These are phyloP conservation scores for Sebastiscus tertius DNA, from an alignment of 2,797 vertebrate genomes.

Conservation along the genomic window DNA sequence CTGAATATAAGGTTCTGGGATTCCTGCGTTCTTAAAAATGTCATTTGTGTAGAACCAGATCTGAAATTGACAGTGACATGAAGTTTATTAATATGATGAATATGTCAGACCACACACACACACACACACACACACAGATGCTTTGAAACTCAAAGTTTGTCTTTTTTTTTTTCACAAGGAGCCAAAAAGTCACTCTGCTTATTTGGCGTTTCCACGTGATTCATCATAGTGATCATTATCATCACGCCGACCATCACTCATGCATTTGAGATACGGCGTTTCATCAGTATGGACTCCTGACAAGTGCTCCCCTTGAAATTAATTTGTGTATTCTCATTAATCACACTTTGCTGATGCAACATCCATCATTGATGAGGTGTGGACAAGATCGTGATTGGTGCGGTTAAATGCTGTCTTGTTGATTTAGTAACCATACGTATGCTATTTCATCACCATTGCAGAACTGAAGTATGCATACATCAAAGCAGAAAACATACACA, in stretches of 20 bases:
- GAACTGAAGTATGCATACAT: background rate
- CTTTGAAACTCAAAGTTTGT: slow-evolving; percentile 25
- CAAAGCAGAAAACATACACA: background rate
- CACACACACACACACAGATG: background rate
- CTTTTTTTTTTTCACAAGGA: slow-evolving; percentile 6
- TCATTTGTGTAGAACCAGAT: slow-evolving; percentile 95
- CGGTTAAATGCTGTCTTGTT: slow-evolving; percentile 71
- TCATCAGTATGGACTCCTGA: slow-evolving; percentile 69
- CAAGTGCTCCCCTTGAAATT: slow-evolving; percentile 77
- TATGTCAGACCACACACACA: background rate
- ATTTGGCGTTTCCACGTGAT: slow-evolving; percentile 55
- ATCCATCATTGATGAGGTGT: slow-evolving; percentile 77
- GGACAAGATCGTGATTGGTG: slow-evolving; percentile 57
- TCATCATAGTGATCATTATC: slow-evolving; percentile 71
- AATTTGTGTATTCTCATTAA: slow-evolving; percentile 79
- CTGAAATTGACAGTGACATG: slow-evolving; percentile 73
- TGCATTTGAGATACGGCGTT: slow-evolving; percentile 64
- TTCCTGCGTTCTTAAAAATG: slow-evolving; percentile 89
- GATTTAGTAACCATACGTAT: slow-evolving; percentile 72
- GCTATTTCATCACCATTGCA: slow-evolving; percentile 62
- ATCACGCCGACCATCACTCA: slow-evolving; percentile 61
- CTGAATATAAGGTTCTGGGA: slow-evolving; percentile 84
- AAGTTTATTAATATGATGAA: slow-evolving; percentile 10
- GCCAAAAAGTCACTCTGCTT: slow-evolving; percentile 43
- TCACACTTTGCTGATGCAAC: slow-evolving; percentile 77